Evolutionary conservation across 1,140 invertebrate species (phyloP).

Genomic region (Drosophila miranda): DNA sequence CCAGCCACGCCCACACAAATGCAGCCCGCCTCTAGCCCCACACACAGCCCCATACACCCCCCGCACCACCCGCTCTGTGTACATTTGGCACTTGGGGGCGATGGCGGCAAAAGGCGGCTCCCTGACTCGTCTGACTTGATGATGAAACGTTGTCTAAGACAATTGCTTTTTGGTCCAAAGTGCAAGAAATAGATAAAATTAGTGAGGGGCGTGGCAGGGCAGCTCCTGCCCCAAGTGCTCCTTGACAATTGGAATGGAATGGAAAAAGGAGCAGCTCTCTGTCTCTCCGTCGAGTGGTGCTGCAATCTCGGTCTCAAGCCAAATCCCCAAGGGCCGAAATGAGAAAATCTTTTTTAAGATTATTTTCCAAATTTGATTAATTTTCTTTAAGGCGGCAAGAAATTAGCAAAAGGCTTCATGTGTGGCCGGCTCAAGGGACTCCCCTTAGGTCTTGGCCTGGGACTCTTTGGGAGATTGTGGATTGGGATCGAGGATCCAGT

Average conservation of each 20-base stretch:
- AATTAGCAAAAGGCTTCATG: too few relatives aligned
- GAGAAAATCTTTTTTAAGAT: slow-evolving; percentile 5
- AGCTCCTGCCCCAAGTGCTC: slow-evolving; percentile 33
- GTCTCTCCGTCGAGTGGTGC: slow-evolving; percentile 35
- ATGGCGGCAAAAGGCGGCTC: slow-evolving; percentile 8
- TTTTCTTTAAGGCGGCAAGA: slow-evolving; percentile 17
- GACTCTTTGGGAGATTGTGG: too few relatives aligned
- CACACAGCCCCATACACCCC: not conserved
- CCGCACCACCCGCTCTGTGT: slow-evolving; percentile 3
- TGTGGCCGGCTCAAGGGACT: too few relatives aligned
- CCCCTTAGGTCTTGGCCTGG: too few relatives aligned
- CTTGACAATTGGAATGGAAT: slow-evolving; percentile 36
- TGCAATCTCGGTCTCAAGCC: slow-evolving; percentile 42
- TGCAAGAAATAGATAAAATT: slow-evolving; percentile 81
- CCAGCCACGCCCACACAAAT: slow-evolving; percentile 6
- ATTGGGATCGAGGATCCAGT: too few relatives aligned
- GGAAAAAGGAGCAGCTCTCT: slow-evolving; percentile 25
- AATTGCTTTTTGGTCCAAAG: slow-evolving; percentile 76
- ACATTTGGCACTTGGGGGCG: slow-evolving; percentile 51
- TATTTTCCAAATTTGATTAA: slow-evolving; percentile 17
- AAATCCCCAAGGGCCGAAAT: slow-evolving; percentile 33
- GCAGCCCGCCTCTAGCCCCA: too few relatives aligned
- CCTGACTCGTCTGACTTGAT: slow-evolving; percentile 46
- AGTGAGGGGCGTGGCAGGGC: slow-evolving; percentile 51
- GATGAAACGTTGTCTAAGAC: slow-evolving; percentile 78